A percentile compares a stretch with the other conserved stretches of the same genome.
Evolutionary conservation across 2,797 vertebrate species (phyloP).

Genomic region (Danio albolineatus): DNA sequence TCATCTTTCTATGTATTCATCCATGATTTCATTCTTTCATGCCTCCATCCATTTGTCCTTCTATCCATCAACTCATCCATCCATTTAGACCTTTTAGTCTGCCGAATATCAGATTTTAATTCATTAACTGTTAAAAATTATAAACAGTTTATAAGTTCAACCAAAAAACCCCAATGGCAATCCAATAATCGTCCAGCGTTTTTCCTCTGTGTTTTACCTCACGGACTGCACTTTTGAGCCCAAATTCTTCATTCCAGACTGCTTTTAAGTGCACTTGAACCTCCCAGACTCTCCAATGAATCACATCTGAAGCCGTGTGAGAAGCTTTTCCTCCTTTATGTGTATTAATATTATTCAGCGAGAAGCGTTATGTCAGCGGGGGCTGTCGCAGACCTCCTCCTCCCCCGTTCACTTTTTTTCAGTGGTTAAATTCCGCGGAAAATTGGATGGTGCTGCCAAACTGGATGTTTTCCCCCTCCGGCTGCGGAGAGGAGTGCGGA

Average conservation of each 20-base stretch:
- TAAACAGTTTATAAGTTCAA: not conserved
- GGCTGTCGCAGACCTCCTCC: constrained; percentile 56
- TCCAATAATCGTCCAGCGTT: not conserved
- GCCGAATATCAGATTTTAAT: no score
- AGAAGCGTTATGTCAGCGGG: constrained; percentile 50
- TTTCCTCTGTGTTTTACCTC: not conserved
- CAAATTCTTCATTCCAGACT: not conserved
- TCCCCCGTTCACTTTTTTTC: constrained; percentile 61
- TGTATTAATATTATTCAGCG: constrained; percentile 32
- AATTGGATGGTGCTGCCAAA: constrained; percentile 74
- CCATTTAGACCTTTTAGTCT: no score
- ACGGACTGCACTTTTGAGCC: not conserved
- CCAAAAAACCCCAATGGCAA: not conserved
- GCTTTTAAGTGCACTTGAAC: not conserved
- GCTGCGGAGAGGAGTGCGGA: constrained; percentile 70
- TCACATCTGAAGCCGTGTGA: not conserved
- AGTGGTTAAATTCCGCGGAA: constrained; percentile 76
- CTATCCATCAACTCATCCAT: no score
- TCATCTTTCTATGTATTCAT: no score
- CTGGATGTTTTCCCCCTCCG: constrained; percentile 72
- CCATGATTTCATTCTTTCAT: no score
- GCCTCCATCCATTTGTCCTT: no score
- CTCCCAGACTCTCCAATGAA: not conserved
- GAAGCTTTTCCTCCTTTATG: constrained; percentile 8
- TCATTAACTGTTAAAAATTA: no score